Conservation (phyloP, 2,113 vertebrate genomes). For the Ifrita kowaldi region DNA sequence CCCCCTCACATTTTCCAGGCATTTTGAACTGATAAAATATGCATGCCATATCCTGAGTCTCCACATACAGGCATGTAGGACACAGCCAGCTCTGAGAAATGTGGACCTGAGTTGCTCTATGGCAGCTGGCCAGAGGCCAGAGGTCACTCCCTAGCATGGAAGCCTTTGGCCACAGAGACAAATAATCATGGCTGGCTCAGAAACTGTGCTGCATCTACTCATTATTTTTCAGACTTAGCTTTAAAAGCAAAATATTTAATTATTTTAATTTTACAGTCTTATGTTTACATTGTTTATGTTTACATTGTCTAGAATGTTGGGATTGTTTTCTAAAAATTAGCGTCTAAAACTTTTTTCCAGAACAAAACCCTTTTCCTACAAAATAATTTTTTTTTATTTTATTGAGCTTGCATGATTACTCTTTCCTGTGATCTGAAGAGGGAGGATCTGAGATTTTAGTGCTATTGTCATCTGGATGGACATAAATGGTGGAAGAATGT, state of each 20-base stretch:
- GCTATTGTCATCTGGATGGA: background rate
- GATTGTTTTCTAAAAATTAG: background rate
- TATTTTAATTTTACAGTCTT: background rate
- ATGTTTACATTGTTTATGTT: background rate
- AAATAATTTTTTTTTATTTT: background rate
- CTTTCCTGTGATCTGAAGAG: background rate
- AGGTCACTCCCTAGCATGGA: background rate
- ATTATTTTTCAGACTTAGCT: background rate
- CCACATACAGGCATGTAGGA: fast-evolving
- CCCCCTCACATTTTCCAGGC: background rate
- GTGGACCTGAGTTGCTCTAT: background rate
- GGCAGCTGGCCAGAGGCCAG: background rate
- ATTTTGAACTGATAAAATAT: background rate
- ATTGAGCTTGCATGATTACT: background rate
- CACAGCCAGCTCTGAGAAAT: background rate
- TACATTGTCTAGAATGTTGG: background rate
- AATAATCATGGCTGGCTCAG: background rate
- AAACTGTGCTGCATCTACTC: background rate
- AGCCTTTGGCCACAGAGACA: background rate
- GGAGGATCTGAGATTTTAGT: background rate
- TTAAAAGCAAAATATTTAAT: background rate
- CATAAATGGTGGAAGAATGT: background rate
- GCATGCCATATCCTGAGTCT: background rate
- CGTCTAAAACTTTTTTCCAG: background rate
- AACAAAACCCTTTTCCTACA: background rate